Percentiles rank a stretch among this genome's conserved stretches.
Evolutionary conservation across 2,888 invertebrate species (phyloP).

Genomic region (Drosophila lacicola): DNA sequence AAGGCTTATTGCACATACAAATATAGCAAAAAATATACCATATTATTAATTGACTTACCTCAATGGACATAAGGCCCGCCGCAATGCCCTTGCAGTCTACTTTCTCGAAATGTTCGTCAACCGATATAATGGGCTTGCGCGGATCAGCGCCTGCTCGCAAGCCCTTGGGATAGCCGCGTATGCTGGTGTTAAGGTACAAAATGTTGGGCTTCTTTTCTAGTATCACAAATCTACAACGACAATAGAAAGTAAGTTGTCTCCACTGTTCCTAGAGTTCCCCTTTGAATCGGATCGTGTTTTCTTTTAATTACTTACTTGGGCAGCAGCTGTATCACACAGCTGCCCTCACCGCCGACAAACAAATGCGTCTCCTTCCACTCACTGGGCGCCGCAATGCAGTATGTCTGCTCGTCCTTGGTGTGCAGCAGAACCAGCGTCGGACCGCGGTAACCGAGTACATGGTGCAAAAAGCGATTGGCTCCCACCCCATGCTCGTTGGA

Average conservation of each 20-base stretch:
- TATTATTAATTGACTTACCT: constrained; percentile 85
- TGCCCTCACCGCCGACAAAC: constrained; percentile 93
- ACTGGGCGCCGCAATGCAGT: constrained; percentile 90
- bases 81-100: constrained; percentile 89
- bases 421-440: constrained; percentile 88
- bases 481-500: constrained; percentile 95
- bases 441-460: constrained; percentile 89
- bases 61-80: constrained; percentile 88
- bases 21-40: constrained; percentile 59
- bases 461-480: constrained; percentile 94
- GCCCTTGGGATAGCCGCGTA: constrained; percentile 94
- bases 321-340: constrained; percentile 90
- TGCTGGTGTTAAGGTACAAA: constrained; percentile 92
- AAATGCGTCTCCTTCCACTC: constrained; percentile 95
- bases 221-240: constrained; percentile 85
- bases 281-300: not conserved
- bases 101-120: constrained; percentile 91
- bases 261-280: not conserved
- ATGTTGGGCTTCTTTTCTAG: constrained; percentile 90
- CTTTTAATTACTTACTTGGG: constrained; percentile 87
- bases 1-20: constrained; percentile 65
- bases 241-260: constrained; percentile 21
- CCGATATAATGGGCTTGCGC: constrained; percentile 89
- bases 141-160: constrained; percentile 93
- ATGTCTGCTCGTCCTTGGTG: constrained; percentile 88